Conservation (phyloP, 2,797 vertebrate genomes). For the Brachyalestes nurse region DNA sequence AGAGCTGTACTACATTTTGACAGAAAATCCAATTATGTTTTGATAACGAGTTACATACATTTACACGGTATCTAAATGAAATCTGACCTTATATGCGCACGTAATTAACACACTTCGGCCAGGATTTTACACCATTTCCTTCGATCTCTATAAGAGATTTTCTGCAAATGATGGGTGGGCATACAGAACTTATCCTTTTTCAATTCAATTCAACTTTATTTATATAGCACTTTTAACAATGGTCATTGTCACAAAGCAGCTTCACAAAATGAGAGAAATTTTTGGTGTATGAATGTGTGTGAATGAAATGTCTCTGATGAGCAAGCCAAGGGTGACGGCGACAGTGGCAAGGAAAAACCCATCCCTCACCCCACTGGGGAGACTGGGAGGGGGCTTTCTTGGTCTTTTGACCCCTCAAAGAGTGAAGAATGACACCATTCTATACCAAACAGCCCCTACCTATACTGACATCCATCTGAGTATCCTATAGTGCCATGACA, state of each 20-base stretch:
- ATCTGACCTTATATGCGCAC: not conserved
- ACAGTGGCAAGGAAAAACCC: too few relatives aligned
- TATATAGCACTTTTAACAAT: too few relatives aligned
- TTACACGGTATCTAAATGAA: not conserved
- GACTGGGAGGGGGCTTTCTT: not conserved
- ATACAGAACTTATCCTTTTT: too few relatives aligned
- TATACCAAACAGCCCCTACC: not conserved
- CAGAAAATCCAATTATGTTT: too few relatives aligned
- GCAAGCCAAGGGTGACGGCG: too few relatives aligned
- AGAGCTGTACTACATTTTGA: too few relatives aligned
- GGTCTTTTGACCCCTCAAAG: not conserved
- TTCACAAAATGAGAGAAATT: too few relatives aligned
- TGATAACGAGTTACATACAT: not conserved
- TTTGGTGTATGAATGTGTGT: too few relatives aligned
- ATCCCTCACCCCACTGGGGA: not conserved
- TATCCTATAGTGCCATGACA: not conserved
- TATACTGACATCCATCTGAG: not conserved
- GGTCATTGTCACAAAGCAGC: too few relatives aligned
- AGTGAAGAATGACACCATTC: not conserved
- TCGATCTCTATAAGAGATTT: not conserved
- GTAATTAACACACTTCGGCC: not conserved
- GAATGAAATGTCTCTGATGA: too few relatives aligned
- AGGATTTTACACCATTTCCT: not conserved
- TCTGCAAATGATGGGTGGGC: not conserved
- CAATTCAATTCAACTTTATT: too few relatives aligned